Evolutionary conservation across 2,888 invertebrate species (phyloP).

Genomic region (Lamellibrachia columna): DNA sequence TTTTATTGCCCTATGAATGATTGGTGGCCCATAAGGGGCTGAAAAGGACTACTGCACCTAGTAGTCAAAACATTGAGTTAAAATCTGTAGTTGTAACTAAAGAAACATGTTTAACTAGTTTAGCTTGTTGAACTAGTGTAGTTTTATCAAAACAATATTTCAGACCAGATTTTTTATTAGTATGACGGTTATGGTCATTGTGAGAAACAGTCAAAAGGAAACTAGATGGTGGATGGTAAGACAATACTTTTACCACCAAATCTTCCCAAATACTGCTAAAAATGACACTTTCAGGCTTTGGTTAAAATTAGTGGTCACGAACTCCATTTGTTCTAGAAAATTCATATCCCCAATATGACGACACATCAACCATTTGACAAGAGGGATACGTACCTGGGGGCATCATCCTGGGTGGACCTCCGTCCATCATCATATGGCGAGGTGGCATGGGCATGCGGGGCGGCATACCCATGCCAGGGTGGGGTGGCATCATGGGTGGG

Average conservation of each 20-base stretch:
- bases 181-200: too few species aligned
- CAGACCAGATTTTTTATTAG: too few species aligned
- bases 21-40: too few species aligned
- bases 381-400: constrained; percentile 26
- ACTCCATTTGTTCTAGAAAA: not conserved
- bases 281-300: not conserved
- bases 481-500: constrained; percentile 45
- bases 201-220: not conserved
- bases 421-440: constrained; percentile 25
- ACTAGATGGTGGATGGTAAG: not conserved
- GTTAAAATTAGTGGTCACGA: too few species aligned
- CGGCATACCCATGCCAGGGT: constrained; percentile 22
- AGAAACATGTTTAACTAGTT: not conserved
- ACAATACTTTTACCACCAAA: not conserved
- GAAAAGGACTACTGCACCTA: not conserved
- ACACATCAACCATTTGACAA: not conserved
- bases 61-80: not conserved
- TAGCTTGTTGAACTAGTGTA: not conserved
- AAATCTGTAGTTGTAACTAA: not conserved
- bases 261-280: not conserved
- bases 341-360: not conserved
- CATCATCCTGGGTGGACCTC: constrained; percentile 30
- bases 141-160: too few species aligned
- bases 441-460: constrained; percentile 27
- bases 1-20: too few species aligned